Evolutionary conservation across 2,797 vertebrate genomes (phyloP).

Genomic region (Chelonia mydas): DNA sequence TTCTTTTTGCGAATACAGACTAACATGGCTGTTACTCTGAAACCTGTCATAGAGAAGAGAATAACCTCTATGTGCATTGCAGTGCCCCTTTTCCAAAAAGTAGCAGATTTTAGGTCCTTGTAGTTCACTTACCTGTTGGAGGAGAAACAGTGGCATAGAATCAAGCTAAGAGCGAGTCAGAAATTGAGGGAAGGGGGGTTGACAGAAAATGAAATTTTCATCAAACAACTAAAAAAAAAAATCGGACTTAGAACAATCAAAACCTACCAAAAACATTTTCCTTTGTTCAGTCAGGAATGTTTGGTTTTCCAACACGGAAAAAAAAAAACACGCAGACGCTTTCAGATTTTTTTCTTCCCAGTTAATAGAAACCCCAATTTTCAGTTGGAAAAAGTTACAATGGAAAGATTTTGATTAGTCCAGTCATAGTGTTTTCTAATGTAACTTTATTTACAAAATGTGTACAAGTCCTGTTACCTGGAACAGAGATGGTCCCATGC

Average conservation of each 20-base stretch:
- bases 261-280: background rate
- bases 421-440: background rate
- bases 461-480: background rate
- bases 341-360: background rate
- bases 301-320: background rate
- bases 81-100: background rate
- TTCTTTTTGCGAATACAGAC: too few relatives aligned
- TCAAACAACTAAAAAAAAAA: background rate
- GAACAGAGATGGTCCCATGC: background rate
- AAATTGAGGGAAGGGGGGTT: background rate
- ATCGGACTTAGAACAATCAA: background rate
- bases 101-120: background rate
- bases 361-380: background rate
- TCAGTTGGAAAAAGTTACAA: background rate
- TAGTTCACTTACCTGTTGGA: background rate
- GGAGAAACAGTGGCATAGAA: background rate
- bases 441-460: background rate
- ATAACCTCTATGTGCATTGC: background rate
- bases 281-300: background rate
- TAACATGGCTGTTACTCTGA: too few relatives aligned
- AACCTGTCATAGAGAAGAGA: too few relatives aligned
- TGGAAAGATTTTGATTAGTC: background rate
- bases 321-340: background rate
- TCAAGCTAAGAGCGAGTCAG: background rate
- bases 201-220: background rate